These are phyloP conservation scores for Sorex fumeus DNA, from an alignment of 2,113 vertebrate species.

Conservation along the genomic window DNA sequence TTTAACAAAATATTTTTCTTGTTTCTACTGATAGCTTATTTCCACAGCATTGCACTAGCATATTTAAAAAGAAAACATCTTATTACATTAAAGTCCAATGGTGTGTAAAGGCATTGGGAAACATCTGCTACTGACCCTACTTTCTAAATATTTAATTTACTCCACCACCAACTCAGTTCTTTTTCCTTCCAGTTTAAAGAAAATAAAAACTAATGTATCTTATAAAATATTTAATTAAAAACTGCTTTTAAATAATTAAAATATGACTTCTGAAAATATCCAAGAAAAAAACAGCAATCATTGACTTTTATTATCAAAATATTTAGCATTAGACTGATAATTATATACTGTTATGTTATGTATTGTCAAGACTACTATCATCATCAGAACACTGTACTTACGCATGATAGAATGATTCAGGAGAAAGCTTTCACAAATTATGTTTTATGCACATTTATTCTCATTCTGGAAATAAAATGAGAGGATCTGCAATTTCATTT, in stretches of 20 bases:
- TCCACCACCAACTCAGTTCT: neutral
- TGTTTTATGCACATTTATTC: neutral
- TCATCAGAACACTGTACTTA: slow-evolving; percentile 29
- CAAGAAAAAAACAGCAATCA: neutral
- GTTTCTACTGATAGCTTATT: slow-evolving; percentile 47
- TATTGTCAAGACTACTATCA: neutral
- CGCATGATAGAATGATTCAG: neutral
- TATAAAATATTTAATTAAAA: neutral
- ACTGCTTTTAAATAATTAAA: slow-evolving; percentile 8
- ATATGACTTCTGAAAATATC: neutral
- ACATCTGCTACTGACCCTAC: slow-evolving; percentile 29
- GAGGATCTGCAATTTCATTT: neutral
- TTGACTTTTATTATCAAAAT: neutral
- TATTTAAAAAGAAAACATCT: slow-evolving; percentile 75
- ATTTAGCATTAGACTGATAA: neutral
- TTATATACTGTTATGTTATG: neutral
- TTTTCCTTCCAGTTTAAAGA: neutral
- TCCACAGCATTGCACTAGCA: neutral
- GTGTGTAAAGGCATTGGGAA: slow-evolving; percentile 65
- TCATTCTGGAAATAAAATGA: slow-evolving; percentile 41
- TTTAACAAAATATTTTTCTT: slow-evolving; percentile 62
- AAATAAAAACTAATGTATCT: neutral
- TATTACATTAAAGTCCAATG: slow-evolving; percentile 64
- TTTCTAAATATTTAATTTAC: slow-evolving; percentile 72
- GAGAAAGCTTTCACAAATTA: slow-evolving; percentile 24